Evolutionary conservation across 2,888 invertebrate genomes (phyloP).

Genomic region (Chrysotoxum bicinctum): DNA sequence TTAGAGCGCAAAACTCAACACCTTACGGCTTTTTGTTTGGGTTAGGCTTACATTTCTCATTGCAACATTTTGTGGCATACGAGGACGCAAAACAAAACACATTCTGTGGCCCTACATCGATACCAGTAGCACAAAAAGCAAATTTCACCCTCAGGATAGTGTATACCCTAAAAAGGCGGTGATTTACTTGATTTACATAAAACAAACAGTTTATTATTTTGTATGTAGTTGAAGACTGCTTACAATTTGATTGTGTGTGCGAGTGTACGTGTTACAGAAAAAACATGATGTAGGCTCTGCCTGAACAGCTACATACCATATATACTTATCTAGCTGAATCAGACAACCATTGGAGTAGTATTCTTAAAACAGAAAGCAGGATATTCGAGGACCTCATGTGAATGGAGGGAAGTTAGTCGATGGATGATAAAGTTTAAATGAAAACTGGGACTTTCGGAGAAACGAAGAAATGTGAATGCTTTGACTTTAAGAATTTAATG

Average conservation of each 20-base stretch:
- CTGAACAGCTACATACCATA: neutral
- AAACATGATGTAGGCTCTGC: neutral
- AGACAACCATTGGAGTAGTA: neutral
- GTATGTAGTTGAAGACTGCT: slow-evolving; percentile 10
- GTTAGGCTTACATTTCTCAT: slow-evolving; percentile 25
- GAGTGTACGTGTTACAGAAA: neutral
- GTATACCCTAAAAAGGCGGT: slow-evolving; percentile 39
- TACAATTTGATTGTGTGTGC: neutral
- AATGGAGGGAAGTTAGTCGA: too few relatives aligned
- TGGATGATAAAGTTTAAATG: neutral
- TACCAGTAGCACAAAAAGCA: neutral
- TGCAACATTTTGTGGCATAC: slow-evolving; percentile 19
- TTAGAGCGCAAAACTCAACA: slow-evolving; percentile 52
- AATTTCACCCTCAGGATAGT: slow-evolving; percentile 38
- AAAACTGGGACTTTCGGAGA: neutral
- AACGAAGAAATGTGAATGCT: neutral
- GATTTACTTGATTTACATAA: slow-evolving; percentile 53
- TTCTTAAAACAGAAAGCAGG: neutral
- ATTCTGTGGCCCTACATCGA: neutral
- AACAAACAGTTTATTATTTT: slow-evolving; percentile 40
- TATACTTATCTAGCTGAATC: neutral
- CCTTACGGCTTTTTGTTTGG: slow-evolving; percentile 33
- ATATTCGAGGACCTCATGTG: neutral
- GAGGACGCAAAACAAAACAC: neutral
- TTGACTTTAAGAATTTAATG: neutral